These are phyloP conservation scores for Drosophila burlai DNA, from an alignment of 1,140 invertebrate genomes.

Conservation along the genomic window DNA sequence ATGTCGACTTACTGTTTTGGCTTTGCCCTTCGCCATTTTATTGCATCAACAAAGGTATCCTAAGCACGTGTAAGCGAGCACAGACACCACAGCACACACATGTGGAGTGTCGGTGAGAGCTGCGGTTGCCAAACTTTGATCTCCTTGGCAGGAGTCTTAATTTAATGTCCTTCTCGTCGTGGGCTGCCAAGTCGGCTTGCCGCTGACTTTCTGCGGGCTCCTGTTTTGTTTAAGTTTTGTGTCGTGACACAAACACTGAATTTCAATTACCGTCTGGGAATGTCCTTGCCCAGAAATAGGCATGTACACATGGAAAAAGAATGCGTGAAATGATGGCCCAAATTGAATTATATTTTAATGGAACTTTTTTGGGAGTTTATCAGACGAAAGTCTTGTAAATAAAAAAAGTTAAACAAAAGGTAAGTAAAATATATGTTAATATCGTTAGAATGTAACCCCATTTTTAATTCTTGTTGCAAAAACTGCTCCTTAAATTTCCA, in stretches of 20 bases:
- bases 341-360: background rate
- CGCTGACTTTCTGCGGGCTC: slow-evolving; percentile 38
- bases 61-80: slow-evolving; percentile 41
- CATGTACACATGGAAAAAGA: slow-evolving; percentile 1
- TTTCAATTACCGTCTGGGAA: slow-evolving; percentile 41
- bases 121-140: slow-evolving; percentile 49
- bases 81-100: slow-evolving; percentile 2
- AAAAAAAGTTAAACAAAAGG: background rate
- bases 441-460: fast-evolving
- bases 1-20: slow-evolving; percentile 63
- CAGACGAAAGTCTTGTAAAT: too few species aligned
- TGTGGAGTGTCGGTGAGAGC: slow-evolving; percentile 5
- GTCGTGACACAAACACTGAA: slow-evolving; percentile 51
- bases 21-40: slow-evolving; percentile 52
- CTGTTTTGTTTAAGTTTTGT: slow-evolving; percentile 50
- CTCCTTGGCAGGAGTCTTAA: slow-evolving; percentile 37
- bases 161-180: slow-evolving; percentile 39
- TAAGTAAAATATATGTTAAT: background rate
- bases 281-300: slow-evolving; percentile 19
- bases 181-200: slow-evolving; percentile 19
- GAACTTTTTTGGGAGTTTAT: background rate
- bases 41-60: slow-evolving; percentile 66
- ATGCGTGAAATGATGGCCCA: background rate
- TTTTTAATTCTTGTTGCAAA: too few species aligned
- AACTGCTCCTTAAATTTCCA: background rate